phyloP scores from a whole-genome alignment of 2,888 invertebrate genomes.

The Tanypteryx hageni region DNA sequence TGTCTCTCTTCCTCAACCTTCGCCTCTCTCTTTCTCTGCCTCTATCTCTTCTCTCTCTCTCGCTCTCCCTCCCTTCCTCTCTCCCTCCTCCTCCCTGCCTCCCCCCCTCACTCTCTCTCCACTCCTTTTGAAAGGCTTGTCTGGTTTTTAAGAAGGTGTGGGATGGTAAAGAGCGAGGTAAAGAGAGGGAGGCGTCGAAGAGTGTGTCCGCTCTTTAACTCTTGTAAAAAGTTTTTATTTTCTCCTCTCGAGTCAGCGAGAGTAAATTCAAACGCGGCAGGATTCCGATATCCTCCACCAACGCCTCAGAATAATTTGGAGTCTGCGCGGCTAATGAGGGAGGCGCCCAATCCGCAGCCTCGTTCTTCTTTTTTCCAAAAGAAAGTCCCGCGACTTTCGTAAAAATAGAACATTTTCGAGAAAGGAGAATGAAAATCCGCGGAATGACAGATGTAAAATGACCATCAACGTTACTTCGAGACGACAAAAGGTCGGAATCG shows the following conservation, averaged over 20 bases:
- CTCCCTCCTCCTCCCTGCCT: neutral
- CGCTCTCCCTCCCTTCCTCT: no score
- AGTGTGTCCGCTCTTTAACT: conserved; percentile 5
- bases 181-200: neutral
- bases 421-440: neutral
- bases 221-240: neutral
- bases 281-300: neutral
- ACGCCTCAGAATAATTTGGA: neutral
- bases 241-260: neutral
- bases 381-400: neutral
- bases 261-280: neutral
- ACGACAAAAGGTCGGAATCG: neutral
- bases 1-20: no score
- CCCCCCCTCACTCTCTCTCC: neutral
- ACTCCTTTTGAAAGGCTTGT: neutral
- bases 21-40: no score
- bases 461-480: neutral
- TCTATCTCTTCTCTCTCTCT: no score
- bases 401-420: no score
- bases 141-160: neutral
- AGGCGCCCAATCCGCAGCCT: neutral
- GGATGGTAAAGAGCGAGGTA: neutral
- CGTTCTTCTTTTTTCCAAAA: neutral
- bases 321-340: neutral
- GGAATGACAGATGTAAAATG: conserved; percentile 21